Base-by-base conservation (phyloP, 2,797 vertebrate genomes). In the Acanthurus leucopareius region DNA sequence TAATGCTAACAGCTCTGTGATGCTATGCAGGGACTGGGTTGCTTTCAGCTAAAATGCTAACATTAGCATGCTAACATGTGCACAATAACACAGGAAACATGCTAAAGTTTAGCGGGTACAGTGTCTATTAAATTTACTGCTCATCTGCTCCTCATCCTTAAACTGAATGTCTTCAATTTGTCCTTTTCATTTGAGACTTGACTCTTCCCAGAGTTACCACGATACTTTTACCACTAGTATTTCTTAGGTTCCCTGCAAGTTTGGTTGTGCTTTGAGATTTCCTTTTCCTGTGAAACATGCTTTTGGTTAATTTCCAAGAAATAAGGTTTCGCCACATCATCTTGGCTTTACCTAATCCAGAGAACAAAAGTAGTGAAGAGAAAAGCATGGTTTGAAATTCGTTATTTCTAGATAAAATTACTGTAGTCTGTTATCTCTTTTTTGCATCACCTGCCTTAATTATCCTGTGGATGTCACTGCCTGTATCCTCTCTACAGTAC, bases 321-420 rank as follows among this genome's bases (percentile, higher is more conserved):
- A 9, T 8, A n/a, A 40, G 28, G 45, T 16, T 25, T 45, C 51
- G 17, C 16, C 7, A 51, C 5, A 28, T 32, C 52, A 53, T 17
- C 15, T 53, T 51, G 40, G 59, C 3, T 78, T 56, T 51, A 74
- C 51, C 60, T 68, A 19, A 73, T 9, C 53, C 25, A 68, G 35
- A 35, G 32, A 35, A 35, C 32, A 35, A 65, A 22, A 48, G 22
- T 6, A 54, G 20, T 10, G 51, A 45, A 56, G 44, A 68, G 16
- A n/a, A 71, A 2, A 2, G 2, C 63, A 8, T n/a, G 10, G 22
- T 22, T 63, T 17, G 61, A 71, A 7, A 63, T 22, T 63, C 44
- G 28, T 4, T 25, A 17, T 72, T 49, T 54, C 22, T 49, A 35
- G 8, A 47, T 20, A 54, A 15, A 28, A 44, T 6, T 7, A 35